A percentile compares a stretch with the other conserved stretches of the same genome.
phyloP scores from a whole-genome alignment of 2,797 vertebrate genomes.

The Chaetodon trifasciatus region DNA sequence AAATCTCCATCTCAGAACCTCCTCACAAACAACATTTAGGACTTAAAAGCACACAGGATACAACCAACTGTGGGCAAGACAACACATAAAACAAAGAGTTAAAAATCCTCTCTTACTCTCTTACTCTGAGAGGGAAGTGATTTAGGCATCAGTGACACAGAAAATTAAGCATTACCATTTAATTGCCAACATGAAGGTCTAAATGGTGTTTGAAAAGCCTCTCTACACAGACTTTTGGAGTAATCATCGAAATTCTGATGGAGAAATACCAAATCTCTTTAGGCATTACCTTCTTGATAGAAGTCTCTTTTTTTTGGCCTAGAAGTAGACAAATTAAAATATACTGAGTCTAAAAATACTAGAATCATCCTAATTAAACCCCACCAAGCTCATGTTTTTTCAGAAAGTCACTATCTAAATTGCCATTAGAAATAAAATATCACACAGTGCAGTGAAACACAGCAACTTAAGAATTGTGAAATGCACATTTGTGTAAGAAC shows the following conservation, averaged over 20 bases:
- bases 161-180: not conserved
- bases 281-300: too few species aligned
- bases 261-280: not conserved
- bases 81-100: too few species aligned
- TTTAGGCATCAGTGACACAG: not conserved
- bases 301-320: not conserved
- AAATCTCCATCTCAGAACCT: not conserved
- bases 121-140: not conserved
- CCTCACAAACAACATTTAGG: not conserved
- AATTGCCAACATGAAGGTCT: slow-evolving; percentile 7
- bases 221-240: not conserved
- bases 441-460: not conserved
- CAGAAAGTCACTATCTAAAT: not conserved
- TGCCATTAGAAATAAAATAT: not conserved
- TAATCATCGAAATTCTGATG: not conserved
- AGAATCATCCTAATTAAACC: not conserved
- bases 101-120: too few species aligned
- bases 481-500: not conserved
- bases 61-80: too few species aligned
- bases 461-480: not conserved
- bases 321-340: not conserved
- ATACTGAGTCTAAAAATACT: not conserved
- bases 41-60: not conserved
- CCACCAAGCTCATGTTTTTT: not conserved
- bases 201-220: slow-evolving; percentile 2